phyloP scores from a whole-genome alignment of 2,797 vertebrate genomes.

The Lemur catta region DNA sequence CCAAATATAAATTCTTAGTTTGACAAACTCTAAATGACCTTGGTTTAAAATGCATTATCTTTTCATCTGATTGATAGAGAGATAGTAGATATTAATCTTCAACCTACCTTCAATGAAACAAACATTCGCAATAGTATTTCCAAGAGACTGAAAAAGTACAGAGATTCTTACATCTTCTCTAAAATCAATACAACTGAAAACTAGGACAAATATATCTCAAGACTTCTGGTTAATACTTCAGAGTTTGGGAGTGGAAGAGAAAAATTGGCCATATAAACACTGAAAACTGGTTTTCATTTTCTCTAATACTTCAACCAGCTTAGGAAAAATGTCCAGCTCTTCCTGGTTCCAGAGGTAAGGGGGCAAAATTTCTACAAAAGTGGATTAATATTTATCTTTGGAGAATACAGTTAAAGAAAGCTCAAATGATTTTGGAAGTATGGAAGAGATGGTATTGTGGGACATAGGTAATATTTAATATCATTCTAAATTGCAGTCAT shows the following conservation, averaged over 20 bases:
- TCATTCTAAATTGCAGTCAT: neutral
- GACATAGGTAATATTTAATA: neutral
- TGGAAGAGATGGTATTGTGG: neutral
- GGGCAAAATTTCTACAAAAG: neutral
- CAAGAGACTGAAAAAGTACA: neutral
- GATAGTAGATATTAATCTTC: neutral
- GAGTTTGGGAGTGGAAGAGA: neutral
- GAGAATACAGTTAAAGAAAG: neutral
- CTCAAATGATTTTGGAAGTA: neutral
- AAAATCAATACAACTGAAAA: conserved; percentile 21
- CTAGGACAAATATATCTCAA: neutral
- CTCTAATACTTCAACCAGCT: neutral
- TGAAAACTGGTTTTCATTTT: neutral
- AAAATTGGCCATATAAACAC: neutral
- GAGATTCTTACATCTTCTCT: neutral
- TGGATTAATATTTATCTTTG: neutral
- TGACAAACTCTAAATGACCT: neutral
- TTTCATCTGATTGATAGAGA: neutral
- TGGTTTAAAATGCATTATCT: neutral
- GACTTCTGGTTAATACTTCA: neutral
- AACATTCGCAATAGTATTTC: neutral
- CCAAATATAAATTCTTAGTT: conserved; percentile 50
- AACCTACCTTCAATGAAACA: neutral
- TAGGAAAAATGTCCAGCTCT: neutral
- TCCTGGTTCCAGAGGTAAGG: neutral